These are phyloP conservation scores for Rhagoletis zephyria DNA, from an alignment of 1,140 invertebrate genomes.

Conservation along the genomic window DNA sequence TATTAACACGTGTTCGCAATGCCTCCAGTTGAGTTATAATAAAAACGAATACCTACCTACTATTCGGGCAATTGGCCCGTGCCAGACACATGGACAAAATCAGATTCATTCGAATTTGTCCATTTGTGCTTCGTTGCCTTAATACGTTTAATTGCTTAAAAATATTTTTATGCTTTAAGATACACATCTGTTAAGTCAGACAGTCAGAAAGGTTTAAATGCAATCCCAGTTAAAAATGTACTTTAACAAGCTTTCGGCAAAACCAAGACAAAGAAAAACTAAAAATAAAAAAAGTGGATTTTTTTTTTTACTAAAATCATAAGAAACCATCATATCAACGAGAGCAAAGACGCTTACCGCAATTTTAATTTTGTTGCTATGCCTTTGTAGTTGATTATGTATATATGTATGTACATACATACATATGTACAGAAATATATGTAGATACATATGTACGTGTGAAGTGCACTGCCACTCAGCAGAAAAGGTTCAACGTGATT, in stretches of 20 bases:
- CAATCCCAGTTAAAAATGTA: background rate
- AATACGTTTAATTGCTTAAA: conserved; percentile 48
- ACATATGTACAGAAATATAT: no score
- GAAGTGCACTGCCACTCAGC: no score
- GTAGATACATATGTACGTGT: no score
- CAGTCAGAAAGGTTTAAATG: background rate
- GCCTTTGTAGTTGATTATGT: no score
- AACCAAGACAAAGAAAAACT: background rate
- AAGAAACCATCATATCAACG: conserved; percentile 1
- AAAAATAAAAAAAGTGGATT: background rate
- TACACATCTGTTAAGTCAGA: conserved; percentile 7
- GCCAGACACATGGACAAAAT: conserved; percentile 43
- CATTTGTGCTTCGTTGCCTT: conserved; percentile 1
- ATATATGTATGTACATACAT: no score
- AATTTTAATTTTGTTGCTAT: conserved; percentile 1
- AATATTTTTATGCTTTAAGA: conserved; percentile 16
- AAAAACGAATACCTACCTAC: no score
- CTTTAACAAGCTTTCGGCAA: background rate
- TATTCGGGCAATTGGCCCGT: conserved; percentile 12
- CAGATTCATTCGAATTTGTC: background rate
- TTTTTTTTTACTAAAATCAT: background rate
- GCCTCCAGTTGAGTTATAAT: no score
- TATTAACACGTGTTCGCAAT: no score
- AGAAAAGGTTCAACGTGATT: no score
- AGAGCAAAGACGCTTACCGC: background rate